Evolutionary conservation across 2,888 invertebrate genomes (phyloP).

Genomic region (Chirona hameri): DNA sequence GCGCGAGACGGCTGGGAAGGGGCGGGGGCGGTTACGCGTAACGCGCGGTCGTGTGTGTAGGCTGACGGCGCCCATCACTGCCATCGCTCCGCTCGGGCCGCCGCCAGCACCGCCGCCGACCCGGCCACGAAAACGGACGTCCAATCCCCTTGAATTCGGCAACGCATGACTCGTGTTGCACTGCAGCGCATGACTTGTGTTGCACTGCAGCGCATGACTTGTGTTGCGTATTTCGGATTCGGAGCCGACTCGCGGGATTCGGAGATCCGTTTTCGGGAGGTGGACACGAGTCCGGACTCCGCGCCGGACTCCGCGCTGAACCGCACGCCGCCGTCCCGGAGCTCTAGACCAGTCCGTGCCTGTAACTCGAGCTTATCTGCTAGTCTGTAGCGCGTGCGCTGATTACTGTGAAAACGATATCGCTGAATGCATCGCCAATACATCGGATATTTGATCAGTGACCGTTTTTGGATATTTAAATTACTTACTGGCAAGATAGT

Average conservation of each 20-base stretch:
- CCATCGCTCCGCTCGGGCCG: neutral
- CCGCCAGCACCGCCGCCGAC: neutral
- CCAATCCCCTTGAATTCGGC: neutral
- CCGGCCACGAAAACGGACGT: neutral
- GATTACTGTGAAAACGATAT: neutral
- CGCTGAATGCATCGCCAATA: neutral
- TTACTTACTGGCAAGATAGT: no score
- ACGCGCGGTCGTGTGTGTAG: no score
- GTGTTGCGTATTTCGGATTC: neutral
- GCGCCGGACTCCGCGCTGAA: neutral
- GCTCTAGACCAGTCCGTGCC: neutral
- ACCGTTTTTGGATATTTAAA: no score
- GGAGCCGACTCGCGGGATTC: neutral
- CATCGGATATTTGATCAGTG: neutral
- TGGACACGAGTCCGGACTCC: neutral
- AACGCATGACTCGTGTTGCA: neutral
- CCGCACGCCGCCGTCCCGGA: neutral
- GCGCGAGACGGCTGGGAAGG: no score
- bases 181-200: neutral
- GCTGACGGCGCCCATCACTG: no score
- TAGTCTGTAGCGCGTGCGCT: neutral
- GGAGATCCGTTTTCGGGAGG: neutral
- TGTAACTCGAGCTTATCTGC: slow-evolving; percentile 4
- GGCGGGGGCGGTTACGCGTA: no score
- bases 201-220: neutral